Base-by-base conservation (phyloP, 2,113 vertebrate species). In the Glaucidium brasilianum region DNA sequence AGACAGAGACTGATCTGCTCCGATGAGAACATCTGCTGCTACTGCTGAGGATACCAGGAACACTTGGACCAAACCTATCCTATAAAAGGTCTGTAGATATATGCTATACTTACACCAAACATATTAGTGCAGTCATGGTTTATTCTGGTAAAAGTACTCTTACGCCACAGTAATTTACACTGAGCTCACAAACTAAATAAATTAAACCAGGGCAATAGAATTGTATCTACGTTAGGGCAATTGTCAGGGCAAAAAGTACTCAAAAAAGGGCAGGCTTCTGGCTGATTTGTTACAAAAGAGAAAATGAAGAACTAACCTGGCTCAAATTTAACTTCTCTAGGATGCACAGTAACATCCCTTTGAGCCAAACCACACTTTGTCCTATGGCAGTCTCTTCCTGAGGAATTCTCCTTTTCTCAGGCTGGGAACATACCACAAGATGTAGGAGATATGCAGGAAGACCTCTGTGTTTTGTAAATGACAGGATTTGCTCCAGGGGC, bases 41-140 rank as follows among this genome's bases (percentile, higher is more conserved):
- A 8, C 94, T 59, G 66, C 39, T 90, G 81, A 76, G 94, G 95
- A 96, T 97, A 97, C 90, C 96, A 86, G 74, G 82, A 93, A 96
- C 92, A 94, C 93, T 52, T 85, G 85, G 87, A 94, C n/a, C 55
- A 69, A 41, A 5, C n/a, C 85, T 92, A 71, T 30, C 81, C 96
- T 92, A 86, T 74, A 94, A 93, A 96, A 95, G 90, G 93, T 58
- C 62, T 66, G 41, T 0, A 0, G 82, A 73, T 88, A 41, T 47
- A 34, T 22, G 58, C 86, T 82, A 71, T 63, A 15, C 32, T 85
- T 34, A 85, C 1, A 14, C 49, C 45, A 83, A 72, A 73, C 45
- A 62, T 25, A 67, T 39, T 5, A 20, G 71, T 15, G 49, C n/a
- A 82, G 77, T 53, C 35, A 12, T 4, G n/a, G 92, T 32, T 87